Evolutionary conservation across 23 tunicate genomes (phyloP).

Genomic region (Botrylloides violaceus): DNA sequence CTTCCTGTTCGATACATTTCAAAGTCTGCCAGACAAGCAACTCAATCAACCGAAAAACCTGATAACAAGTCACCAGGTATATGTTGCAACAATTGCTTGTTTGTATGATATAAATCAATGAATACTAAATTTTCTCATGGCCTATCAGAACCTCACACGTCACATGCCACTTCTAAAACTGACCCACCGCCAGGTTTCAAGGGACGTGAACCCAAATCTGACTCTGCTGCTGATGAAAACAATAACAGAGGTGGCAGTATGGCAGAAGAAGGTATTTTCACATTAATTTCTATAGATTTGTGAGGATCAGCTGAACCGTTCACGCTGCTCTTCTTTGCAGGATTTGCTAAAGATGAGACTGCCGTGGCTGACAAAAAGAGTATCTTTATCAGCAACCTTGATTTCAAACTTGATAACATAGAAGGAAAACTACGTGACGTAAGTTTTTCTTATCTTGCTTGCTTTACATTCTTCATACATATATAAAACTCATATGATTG

Average conservation of each 20-base stretch:
- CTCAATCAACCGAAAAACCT: background rate
- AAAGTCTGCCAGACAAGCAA: background rate
- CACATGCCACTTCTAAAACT: background rate
- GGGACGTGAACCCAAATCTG: background rate
- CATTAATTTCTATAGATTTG: too few species aligned
- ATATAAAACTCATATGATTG: too few species aligned
- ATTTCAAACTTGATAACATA: conserved; percentile 37
- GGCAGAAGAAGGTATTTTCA: too few species aligned
- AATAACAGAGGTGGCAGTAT: too few species aligned
- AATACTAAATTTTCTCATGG: too few species aligned
- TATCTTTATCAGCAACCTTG: conserved; percentile 77
- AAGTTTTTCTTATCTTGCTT: too few species aligned
- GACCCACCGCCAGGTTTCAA: background rate
- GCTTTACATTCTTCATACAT: too few species aligned
- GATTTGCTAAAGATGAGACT: conserved; percentile 1
- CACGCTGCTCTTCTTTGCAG: background rate
- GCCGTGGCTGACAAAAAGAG: conserved; percentile 31
- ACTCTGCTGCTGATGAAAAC: background rate
- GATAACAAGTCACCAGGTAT: too few species aligned
- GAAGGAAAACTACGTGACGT: conserved; percentile 61
- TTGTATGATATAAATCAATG: too few species aligned
- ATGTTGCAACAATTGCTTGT: too few species aligned
- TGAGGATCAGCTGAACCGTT: too few species aligned
- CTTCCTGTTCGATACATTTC: background rate
- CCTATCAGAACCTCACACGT: background rate